phyloP scores from a whole-genome alignment of 2,888 invertebrate genomes.

The Holacanthella duospinosa region DNA sequence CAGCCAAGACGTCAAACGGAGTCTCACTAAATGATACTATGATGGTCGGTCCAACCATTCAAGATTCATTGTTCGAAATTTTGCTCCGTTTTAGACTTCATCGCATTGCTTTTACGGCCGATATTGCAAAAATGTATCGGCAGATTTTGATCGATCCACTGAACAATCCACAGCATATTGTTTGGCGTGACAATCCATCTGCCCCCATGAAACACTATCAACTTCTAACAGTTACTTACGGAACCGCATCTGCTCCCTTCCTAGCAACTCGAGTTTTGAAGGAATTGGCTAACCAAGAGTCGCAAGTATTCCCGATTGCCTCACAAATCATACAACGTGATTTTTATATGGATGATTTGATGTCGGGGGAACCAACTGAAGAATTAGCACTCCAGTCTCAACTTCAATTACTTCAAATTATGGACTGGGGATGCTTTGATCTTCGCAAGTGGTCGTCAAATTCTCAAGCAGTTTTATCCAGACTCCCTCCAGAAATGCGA shows the following conservation, averaged over 20 bases:
- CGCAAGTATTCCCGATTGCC: constrained; percentile 28
- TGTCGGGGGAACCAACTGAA: not conserved
- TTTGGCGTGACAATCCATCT: too few relatives aligned
- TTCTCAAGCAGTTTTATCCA: not conserved
- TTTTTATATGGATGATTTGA: not conserved
- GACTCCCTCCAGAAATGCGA: not conserved
- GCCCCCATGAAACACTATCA: too few relatives aligned
- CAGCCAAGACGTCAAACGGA: too few relatives aligned
- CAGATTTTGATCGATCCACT: constrained; percentile 30
- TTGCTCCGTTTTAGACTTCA: too few relatives aligned
- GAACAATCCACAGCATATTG: constrained; percentile 28
- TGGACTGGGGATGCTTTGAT: not conserved
- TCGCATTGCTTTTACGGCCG: too few relatives aligned
- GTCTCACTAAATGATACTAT: too few relatives aligned
- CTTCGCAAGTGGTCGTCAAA: not conserved
- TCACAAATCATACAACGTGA: not conserved
- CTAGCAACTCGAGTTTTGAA: too few relatives aligned
- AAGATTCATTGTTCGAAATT: too few relatives aligned
- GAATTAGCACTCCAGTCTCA: not conserved
- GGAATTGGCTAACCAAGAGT: constrained; percentile 30
- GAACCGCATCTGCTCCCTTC: too few relatives aligned
- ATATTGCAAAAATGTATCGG: too few relatives aligned
- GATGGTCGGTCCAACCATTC: too few relatives aligned
- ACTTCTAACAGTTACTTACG: too few relatives aligned
- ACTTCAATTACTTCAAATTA: not conserved